A percentile compares a stretch with the other conserved stretches of the same genome.
Evolutionary conservation across 2,797 vertebrate species (phyloP).

Genomic region (Helicolenus hilgendorfi): DNA sequence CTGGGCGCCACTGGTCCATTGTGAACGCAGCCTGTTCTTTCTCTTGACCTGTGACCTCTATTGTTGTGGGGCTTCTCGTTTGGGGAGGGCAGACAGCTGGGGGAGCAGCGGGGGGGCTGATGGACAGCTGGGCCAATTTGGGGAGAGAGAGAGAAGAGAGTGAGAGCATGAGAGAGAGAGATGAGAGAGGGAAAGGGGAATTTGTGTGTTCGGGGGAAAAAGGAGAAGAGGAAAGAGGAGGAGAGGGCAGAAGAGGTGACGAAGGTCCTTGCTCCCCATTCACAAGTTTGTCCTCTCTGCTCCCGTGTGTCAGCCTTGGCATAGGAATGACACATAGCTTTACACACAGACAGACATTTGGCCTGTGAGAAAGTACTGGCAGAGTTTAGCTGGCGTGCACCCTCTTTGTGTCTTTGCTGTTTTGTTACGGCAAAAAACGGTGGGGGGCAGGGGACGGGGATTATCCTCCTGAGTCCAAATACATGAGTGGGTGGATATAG

Average conservation of each 20-base stretch:
- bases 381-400: slow-evolving; percentile 53
- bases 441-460: slow-evolving; percentile 39
- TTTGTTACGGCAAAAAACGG: slow-evolving; percentile 48
- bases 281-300: slow-evolving; percentile 69
- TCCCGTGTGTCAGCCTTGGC: slow-evolving; percentile 67
- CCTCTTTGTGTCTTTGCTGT: slow-evolving; percentile 67
- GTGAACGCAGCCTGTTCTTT: slow-evolving; percentile 93
- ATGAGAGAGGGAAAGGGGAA: slow-evolving; percentile 60
- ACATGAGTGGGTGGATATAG: slow-evolving; percentile 70
- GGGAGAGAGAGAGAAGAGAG: slow-evolving; percentile 56
- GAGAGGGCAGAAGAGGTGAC: slow-evolving; percentile 81
- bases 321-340: slow-evolving; percentile 85
- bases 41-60: slow-evolving; percentile 92
- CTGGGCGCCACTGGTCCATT: slow-evolving; percentile 91
- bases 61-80: slow-evolving; percentile 89
- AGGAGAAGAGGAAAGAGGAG: slow-evolving; percentile 49
- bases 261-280: slow-evolving; percentile 77
- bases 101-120: slow-evolving; percentile 86
- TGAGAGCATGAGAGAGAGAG: slow-evolving; percentile 66
- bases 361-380: slow-evolving; percentile 74
- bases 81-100: slow-evolving; percentile 91
- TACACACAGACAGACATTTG: slow-evolving; percentile 72
- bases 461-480: slow-evolving; percentile 70
- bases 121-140: slow-evolving; percentile 85
- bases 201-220: slow-evolving; percentile 41